phyloP scores from a whole-genome alignment of 2,797 vertebrate species.

The Smutsia gigantea region DNA sequence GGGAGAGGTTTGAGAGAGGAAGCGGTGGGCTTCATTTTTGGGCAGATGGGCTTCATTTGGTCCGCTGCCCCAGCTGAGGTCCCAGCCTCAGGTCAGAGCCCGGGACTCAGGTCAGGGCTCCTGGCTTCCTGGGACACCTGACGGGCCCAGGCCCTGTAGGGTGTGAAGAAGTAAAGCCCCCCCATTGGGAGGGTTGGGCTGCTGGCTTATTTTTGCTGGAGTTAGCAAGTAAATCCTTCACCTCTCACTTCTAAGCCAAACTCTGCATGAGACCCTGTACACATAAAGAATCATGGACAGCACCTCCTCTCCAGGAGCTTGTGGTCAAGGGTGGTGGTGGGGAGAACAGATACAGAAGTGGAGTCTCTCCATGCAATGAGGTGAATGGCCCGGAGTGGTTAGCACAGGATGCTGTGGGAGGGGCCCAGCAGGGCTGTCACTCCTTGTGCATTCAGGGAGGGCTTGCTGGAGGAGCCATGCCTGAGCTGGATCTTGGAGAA shows the following conservation, averaged over 20 bases:
- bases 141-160: neutral
- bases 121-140: neutral
- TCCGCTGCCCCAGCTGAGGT: neutral
- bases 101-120: neutral
- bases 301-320: neutral
- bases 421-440: fast-evolving
- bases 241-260: neutral
- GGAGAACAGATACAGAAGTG: neutral
- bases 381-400: neutral
- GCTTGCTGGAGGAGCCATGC: neutral
- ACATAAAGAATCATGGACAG: neutral
- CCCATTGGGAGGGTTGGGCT: neutral
- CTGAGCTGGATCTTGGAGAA: neutral
- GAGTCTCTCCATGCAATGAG: neutral
- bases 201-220: neutral
- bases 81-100: neutral
- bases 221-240: neutral
- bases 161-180: neutral
- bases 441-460: neutral
- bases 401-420: fast-evolving
- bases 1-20: neutral
- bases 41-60: neutral
- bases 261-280: neutral
- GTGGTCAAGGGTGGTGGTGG: fast-evolving
- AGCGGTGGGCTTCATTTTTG: neutral